Conservation (phyloP, 2,797 vertebrate genomes). For the Coracias cyanogaster region DNA sequence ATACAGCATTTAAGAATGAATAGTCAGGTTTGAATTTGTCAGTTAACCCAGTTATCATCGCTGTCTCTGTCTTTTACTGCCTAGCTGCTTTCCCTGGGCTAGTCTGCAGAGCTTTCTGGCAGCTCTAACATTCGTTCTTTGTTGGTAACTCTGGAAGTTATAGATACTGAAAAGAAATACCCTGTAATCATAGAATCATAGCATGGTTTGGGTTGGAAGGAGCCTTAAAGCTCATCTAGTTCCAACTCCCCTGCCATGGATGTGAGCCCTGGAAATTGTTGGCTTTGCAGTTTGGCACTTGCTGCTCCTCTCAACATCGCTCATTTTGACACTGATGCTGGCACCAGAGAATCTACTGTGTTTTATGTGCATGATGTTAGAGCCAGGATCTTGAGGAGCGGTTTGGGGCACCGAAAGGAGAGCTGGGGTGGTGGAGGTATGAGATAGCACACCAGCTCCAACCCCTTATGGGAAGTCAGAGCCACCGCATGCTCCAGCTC, state of each 20-base stretch:
- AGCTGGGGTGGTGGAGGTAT: not conserved
- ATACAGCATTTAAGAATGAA: not conserved
- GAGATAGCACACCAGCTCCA: not conserved
- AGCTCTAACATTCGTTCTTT: not conserved
- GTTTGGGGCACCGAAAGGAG: not conserved
- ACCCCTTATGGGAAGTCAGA: not conserved
- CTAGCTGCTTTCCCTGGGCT: not conserved
- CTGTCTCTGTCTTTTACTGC: not conserved
- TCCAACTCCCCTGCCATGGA: too few relatives aligned
- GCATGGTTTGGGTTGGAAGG: not conserved
- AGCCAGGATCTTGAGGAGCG: not conserved
- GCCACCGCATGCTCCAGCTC: not conserved
- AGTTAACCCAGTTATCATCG: not conserved
- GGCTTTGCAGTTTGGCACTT: not conserved
- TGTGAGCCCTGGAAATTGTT: not conserved
- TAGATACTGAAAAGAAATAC: not conserved
- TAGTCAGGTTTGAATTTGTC: not conserved
- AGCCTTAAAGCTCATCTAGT: too few relatives aligned
- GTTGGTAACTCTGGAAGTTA: not conserved
- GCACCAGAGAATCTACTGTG: fast-evolving
- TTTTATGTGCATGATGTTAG: not conserved
- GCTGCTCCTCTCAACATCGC: not conserved
- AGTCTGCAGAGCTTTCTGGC: not conserved
- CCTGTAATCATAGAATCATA: not conserved
- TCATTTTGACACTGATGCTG: not conserved